phyloP scores from a whole-genome alignment of 2,888 invertebrate genomes.

The Drosophila cyrtoloma region DNA sequence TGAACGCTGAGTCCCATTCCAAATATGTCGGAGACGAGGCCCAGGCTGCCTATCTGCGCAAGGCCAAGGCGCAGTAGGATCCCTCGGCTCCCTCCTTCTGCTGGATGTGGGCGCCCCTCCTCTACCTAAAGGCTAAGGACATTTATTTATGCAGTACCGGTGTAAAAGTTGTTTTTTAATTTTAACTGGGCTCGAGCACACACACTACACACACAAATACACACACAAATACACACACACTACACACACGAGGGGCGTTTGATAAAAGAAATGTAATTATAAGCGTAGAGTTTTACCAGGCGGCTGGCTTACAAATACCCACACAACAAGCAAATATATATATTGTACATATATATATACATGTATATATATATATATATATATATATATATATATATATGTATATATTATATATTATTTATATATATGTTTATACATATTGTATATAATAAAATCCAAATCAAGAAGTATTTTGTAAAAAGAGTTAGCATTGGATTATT shows the following conservation, averaged over 20 bases:
- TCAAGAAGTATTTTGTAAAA: constrained; percentile 46
- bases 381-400: constrained; percentile 9
- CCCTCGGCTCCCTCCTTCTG: neutral
- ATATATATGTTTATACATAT: constrained; percentile 30
- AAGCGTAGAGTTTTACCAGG: constrained; percentile 68
- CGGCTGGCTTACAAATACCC: constrained; percentile 38
- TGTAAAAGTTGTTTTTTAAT: constrained; percentile 78
- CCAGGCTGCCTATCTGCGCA: constrained; percentile 72
- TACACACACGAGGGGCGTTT: constrained; percentile 40
- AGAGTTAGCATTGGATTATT: constrained; percentile 17
- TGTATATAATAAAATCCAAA: constrained; percentile 40
- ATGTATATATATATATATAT: constrained; percentile 8
- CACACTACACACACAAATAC: constrained; percentile 16
- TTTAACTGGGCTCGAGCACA: constrained; percentile 51
- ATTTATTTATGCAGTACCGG: constrained; percentile 69
- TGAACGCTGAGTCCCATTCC: constrained; percentile 36
- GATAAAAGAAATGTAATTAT: constrained; percentile 51
- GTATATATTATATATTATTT: constrained; percentile 15
- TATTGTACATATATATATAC: constrained; percentile 16
- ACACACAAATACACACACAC: constrained; percentile 18
- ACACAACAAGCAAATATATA: constrained; percentile 22
- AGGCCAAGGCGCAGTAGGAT: constrained; percentile 82
- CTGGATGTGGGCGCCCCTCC: constrained; percentile 6
- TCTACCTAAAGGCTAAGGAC: constrained; percentile 66
- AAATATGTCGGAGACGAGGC: constrained; percentile 65